Evolutionary conservation across 2,797 vertebrate species (phyloP).

Genomic region (Phataginus tetradactyla): DNA sequence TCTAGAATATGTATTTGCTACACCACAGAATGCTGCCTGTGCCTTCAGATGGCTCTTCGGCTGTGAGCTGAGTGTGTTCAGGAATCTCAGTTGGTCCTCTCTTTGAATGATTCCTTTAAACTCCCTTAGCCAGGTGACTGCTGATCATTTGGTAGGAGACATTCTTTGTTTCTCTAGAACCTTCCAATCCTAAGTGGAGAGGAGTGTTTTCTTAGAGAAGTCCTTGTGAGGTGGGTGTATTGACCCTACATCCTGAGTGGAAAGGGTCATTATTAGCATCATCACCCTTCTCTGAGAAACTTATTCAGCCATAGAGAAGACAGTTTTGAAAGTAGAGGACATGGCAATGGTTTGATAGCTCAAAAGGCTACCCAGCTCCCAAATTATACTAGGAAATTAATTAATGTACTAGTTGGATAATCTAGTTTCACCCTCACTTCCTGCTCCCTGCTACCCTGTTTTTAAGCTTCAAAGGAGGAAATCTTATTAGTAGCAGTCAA

Average conservation of each 20-base stretch:
- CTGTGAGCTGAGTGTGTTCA: neutral
- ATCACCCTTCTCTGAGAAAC: neutral
- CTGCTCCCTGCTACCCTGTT: neutral
- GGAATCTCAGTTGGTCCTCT: neutral
- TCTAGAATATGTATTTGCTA: fast-evolving
- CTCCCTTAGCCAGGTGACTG: neutral
- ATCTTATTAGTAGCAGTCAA: neutral
- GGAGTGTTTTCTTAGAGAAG: neutral
- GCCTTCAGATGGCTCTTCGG: neutral
- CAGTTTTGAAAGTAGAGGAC: neutral
- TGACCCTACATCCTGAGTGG: neutral
- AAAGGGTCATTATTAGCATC: neutral
- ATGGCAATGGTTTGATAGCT: neutral
- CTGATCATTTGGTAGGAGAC: neutral
- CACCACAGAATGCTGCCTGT: fast-evolving
- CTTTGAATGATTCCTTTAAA: neutral
- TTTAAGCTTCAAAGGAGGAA: neutral
- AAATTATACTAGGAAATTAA: neutral
- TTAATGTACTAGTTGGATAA: neutral
- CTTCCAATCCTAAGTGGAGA: neutral
- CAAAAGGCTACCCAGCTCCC: neutral
- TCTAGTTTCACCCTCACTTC: neutral
- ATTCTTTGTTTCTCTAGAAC: neutral
- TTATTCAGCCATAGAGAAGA: neutral
- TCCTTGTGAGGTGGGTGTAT: neutral